Evolutionary conservation across 2,888 invertebrate species (phyloP), one percentile per base, ranked within the genome.

Genomic region (Drosophila phalerata): DNA sequence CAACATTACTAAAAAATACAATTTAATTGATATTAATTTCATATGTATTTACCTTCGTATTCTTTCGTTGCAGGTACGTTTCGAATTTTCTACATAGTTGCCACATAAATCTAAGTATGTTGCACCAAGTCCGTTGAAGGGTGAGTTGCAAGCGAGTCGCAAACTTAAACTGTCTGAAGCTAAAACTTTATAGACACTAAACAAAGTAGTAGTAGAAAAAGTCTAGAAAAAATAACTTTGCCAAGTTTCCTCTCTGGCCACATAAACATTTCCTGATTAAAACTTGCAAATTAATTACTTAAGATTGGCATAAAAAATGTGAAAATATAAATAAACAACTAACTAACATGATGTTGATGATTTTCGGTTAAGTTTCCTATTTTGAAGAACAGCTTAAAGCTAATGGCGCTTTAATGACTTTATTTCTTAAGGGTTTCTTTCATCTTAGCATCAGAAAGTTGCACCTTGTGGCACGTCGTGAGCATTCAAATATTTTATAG

Each of bases 11-110:
- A 49, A 64, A 65, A 71, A 72, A 67, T 73, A 58, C 62, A 49
- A 64, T 75, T 77, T 85, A 82, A 85, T 83, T 83, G 77, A 77
- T 76, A 85, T 85, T 83, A 73, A 86, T 86, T 71, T 71, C 70
- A 69, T 49, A 49, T 67, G 68, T 67, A 66, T 76, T 43, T 45
- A 15, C 32, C 51, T 53, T 65, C 42, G 62, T 30, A 48, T 58
- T 38, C 51, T 32, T 5, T 77, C 69, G 17, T 84, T 86, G 48
- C 85, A 86, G 86, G 86, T 86, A 76, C 55, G 85, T 85, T 62
- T 19, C 17, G 10, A 34, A 40, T 53, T 43, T 34, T 51, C 28
- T 38, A 53, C 30, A 32, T 47, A 10, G 28, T 30, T 32, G 19
- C 30, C 19, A 65, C 52, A 72, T 68, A 72, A 69, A 72, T 72